These are phyloP conservation scores for Drosophila miranda DNA, from an alignment of 1,140 invertebrate species.

Conservation along the genomic window DNA sequence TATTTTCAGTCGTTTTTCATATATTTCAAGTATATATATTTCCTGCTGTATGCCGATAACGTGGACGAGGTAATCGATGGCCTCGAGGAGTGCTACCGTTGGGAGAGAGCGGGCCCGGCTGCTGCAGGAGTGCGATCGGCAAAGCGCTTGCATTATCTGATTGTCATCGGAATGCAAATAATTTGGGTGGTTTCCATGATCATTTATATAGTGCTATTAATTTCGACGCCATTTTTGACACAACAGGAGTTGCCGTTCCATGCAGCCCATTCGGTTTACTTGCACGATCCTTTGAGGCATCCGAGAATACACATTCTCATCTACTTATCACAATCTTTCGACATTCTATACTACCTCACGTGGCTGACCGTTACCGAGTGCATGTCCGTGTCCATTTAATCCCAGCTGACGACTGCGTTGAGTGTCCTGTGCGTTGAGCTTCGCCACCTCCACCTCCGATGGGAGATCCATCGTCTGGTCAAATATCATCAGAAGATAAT, in stretches of 20 bases:
- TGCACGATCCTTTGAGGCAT: constrained; percentile 37
- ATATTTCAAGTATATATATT: constrained; percentile 6
- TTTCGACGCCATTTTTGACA: constrained; percentile 32
- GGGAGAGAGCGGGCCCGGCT: not conserved
- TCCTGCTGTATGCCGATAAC: constrained; percentile 14
- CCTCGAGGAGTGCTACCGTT: constrained; percentile 19
- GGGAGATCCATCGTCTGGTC: constrained; percentile 13
- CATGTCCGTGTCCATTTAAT: constrained; percentile 15
- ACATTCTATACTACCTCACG: constrained; percentile 13
- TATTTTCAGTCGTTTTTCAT: constrained; percentile 19
- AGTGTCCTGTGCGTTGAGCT: constrained; percentile 46
- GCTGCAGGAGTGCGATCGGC: not conserved
- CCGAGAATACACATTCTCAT: constrained; percentile 13
- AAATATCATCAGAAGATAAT: constrained; percentile 51
- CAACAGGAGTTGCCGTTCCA: constrained; percentile 49
- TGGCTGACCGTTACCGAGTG: constrained; percentile 22
- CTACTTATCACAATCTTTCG: constrained; percentile 19
- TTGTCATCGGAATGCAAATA: not conserved
- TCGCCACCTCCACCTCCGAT: not conserved
- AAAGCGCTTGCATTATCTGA: constrained; percentile 25
- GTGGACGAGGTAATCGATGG: constrained; percentile 33
- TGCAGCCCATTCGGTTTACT: constrained; percentile 27
- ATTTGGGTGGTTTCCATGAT: constrained; percentile 8
- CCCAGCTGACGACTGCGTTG: constrained; percentile 30
- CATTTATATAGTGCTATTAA: constrained; percentile 8